These are phyloP conservation scores for Heliconius eleuchia DNA, from an alignment of 1,140 invertebrate species.

Conservation along the genomic window DNA sequence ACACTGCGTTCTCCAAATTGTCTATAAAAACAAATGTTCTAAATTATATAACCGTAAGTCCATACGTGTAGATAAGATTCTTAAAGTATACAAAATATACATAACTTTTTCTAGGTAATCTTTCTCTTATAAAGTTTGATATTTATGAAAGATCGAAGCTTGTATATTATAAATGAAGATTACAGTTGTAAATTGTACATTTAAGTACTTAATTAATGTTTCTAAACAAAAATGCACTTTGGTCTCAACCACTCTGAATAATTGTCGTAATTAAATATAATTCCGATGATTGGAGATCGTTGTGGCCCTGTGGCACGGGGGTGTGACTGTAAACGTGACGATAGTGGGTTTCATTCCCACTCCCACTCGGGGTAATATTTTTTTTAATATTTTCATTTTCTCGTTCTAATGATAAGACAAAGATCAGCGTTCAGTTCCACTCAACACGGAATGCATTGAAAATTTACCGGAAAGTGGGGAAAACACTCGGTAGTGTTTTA, in stretches of 20 bases:
- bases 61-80: too few relatives aligned
- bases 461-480: background rate
- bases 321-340: background rate
- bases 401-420: background rate
- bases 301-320: too few relatives aligned
- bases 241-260: background rate
- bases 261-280: background rate
- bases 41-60: too few relatives aligned
- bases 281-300: background rate
- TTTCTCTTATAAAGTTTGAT: background rate
- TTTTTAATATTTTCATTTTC: background rate
- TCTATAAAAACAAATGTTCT: too few relatives aligned
- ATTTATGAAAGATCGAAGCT: background rate
- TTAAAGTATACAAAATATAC: too few relatives aligned
- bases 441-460: background rate
- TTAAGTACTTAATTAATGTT: background rate
- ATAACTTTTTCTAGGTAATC: too few relatives aligned
- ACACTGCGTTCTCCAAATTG: too few relatives aligned
- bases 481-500: background rate
- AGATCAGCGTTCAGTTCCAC: too few relatives aligned
- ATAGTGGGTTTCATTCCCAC: background rate
- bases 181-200: background rate
- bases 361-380: background rate
- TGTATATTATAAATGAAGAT: background rate
- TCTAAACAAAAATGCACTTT: background rate